phyloP scores from a whole-genome alignment of 2,888 invertebrate genomes.

The Sphaeridia pumilis region DNA sequence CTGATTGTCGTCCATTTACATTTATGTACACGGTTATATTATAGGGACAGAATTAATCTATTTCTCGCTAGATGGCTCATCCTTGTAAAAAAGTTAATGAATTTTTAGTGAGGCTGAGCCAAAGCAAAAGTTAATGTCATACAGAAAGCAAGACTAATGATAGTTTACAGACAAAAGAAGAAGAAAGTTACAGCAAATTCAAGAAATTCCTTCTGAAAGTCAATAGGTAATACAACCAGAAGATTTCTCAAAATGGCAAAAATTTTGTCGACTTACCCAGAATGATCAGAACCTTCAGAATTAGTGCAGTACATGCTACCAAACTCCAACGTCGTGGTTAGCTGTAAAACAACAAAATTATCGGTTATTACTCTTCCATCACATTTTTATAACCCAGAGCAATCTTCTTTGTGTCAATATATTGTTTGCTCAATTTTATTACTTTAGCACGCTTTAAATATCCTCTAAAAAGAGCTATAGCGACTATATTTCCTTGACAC shows the following conservation, averaged over 20 bases:
- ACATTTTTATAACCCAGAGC: too few species aligned
- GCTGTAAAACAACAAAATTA: conserved; percentile 29
- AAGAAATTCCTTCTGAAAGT: too few species aligned
- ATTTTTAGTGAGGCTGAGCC: neutral
- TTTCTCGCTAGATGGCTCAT: too few species aligned
- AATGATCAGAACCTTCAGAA: conserved; percentile 49
- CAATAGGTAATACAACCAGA: too few species aligned
- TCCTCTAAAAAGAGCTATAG: too few species aligned
- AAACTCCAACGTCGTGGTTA: conserved; percentile 59
- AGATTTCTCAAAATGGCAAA: too few species aligned
- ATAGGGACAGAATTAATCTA: conserved; percentile 2
- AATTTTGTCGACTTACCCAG: conserved; percentile 40
- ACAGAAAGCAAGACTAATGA: neutral
- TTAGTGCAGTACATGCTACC: conserved; percentile 64
- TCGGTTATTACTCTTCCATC: too few species aligned
- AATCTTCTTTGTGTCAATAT: too few species aligned
- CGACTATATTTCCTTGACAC: too few species aligned
- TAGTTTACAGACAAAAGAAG: neutral
- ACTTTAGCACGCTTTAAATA: too few species aligned
- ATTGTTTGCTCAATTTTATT: too few species aligned
- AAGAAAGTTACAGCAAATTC: neutral
- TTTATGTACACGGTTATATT: neutral
- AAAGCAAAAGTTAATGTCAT: neutral
- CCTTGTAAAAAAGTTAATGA: neutral
- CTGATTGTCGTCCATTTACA: too few species aligned